Percentiles rank a stretch among this genome's conserved stretches.
phyloP scores from a whole-genome alignment of 53 echinoderm and acorn worm genomes.

The Arbacia lixula region DNA sequence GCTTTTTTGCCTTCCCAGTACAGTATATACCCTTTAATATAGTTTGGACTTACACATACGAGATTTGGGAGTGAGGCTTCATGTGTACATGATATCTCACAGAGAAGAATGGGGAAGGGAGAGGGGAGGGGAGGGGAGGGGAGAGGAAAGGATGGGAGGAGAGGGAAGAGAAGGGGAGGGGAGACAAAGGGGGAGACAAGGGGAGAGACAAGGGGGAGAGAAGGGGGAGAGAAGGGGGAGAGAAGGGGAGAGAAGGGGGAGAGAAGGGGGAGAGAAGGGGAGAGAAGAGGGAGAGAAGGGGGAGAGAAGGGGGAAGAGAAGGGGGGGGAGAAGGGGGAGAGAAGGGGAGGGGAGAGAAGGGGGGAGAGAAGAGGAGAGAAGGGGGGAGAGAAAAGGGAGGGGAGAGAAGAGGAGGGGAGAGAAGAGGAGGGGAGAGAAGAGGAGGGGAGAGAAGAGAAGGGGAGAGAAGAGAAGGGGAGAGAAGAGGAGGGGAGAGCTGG shows the following conservation, averaged over 20 bases:
- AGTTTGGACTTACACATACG: no score
- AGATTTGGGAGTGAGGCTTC: no score
- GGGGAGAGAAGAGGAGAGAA: neutral
- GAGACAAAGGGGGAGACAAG: no score
- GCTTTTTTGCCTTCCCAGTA: no score
- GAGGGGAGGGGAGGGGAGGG: no score
- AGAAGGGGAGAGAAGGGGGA: slow-evolving; percentile 2
- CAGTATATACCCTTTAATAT: no score
- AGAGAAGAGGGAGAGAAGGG: neutral
- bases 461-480: neutral
- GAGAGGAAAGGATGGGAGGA: no score
- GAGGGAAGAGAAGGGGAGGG: no score
- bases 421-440: neutral
- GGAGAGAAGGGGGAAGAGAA: neutral
- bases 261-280: neutral
- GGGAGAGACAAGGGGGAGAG: neutral
- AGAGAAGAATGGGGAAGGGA: no score
- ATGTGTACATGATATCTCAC: no score
- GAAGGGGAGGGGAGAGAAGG: neutral
- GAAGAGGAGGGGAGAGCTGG: neutral
- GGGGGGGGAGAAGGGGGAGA: neutral
- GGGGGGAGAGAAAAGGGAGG: neutral
- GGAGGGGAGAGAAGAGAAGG: neutral
- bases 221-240: neutral
- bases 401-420: no score